phyloP scores from a whole-genome alignment of 2,797 vertebrate species.

The Helostoma temminkii region DNA sequence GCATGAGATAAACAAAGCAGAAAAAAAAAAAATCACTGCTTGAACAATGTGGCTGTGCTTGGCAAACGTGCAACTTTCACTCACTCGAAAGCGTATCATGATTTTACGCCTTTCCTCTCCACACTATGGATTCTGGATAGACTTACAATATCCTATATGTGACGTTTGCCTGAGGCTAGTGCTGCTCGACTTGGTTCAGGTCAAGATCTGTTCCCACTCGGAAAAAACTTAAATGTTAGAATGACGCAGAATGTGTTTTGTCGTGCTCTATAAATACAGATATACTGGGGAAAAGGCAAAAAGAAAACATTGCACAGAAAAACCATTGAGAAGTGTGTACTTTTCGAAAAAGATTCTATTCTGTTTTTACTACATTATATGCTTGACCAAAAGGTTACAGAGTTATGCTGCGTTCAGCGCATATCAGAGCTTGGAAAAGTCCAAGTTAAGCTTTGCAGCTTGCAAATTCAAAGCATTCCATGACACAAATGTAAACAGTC shows the following conservation, averaged over 20 bases:
- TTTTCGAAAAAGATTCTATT: not conserved
- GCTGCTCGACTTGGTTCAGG: slow-evolving; percentile 32
- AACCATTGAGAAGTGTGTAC: not conserved
- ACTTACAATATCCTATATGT: not conserved
- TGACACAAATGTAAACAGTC: too few relatives aligned
- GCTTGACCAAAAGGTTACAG: too few relatives aligned
- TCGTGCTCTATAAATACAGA: not conserved
- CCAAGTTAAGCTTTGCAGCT: too few relatives aligned
- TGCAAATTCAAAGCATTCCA: too few relatives aligned
- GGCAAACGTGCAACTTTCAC: slow-evolving; percentile 52
- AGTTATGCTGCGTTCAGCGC: too few relatives aligned
- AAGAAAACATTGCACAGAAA: not conserved
- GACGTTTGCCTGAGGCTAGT: slow-evolving; percentile 17
- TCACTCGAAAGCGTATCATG: slow-evolving; percentile 22
- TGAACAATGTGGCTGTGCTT: slow-evolving; percentile 23
- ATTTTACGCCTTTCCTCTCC: slow-evolving; percentile 54
- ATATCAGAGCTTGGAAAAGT: too few relatives aligned
- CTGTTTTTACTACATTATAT: not conserved
- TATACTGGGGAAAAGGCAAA: not conserved
- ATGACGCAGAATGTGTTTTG: slow-evolving; percentile 14
- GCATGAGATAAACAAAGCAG: slow-evolving; percentile 47
- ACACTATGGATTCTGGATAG: slow-evolving; percentile 30
- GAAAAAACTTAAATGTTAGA: slow-evolving; percentile 24
- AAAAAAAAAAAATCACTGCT: slow-evolving; percentile 24
- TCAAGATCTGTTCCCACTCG: slow-evolving; percentile 31